These are phyloP conservation scores for Trachurus trachurus DNA, from an alignment of 2,797 vertebrate genomes.

Conservation along the genomic window DNA sequence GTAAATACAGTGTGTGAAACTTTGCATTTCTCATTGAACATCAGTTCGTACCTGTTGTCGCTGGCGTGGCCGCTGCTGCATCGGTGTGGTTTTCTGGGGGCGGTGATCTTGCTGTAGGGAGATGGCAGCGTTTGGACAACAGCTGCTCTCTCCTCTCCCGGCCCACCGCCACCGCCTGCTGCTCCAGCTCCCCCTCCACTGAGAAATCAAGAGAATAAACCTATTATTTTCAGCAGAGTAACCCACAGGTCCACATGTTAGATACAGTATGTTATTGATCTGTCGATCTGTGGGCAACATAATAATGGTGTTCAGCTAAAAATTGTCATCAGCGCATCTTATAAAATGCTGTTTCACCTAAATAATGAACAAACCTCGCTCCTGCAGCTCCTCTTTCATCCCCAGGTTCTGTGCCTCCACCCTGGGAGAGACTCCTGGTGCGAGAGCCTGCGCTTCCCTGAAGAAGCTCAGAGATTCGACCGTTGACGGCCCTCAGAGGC, in stretches of 20 bases:
- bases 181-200: constrained; percentile 83
- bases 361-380: constrained; percentile 56
- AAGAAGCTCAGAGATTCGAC: constrained; percentile 96
- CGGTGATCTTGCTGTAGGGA: constrained; percentile 98
- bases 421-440: constrained; percentile 81
- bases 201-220: constrained; percentile 1
- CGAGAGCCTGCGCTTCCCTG: constrained; percentile 87
- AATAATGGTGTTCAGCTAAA: background rate
- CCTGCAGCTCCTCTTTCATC: constrained; percentile 70
- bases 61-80: constrained; percentile 96
- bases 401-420: constrained; percentile 82
- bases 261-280: background rate
- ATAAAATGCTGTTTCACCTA: background rate
- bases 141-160: constrained; percentile 85
- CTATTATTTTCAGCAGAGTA: background rate
- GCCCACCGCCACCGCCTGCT: constrained; percentile 30
- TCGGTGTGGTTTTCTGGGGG: constrained; percentile 92
- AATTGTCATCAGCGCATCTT: background rate
- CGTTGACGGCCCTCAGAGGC: constrained; percentile 94
- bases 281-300: background rate
- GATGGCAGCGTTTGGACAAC: constrained; percentile 91
- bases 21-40: background rate
- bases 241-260: too few species aligned
- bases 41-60: constrained; percentile 87
- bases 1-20: background rate